A percentile compares a stretch with the other conserved stretches of the same genome.
Evolutionary conservation across 2,888 invertebrate species (phyloP).

Genomic region (Cactoblastis cactorum): DNA sequence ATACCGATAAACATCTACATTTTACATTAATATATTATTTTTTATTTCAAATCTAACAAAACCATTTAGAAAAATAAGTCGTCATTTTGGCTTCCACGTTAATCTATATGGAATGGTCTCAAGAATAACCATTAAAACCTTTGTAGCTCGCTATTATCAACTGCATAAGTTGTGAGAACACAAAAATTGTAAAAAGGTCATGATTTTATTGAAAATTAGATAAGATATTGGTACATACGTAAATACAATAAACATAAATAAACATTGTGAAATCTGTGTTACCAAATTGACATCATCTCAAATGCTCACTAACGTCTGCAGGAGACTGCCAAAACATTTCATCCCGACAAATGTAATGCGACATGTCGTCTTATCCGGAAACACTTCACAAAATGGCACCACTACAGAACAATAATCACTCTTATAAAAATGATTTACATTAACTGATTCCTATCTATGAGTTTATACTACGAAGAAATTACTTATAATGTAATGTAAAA

Average conservation of each 20-base stretch:
- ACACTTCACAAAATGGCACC: conserved; percentile 66
- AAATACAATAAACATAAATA: conserved; percentile 19
- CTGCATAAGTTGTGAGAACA: conserved; percentile 36
- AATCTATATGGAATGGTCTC: conserved; percentile 74
- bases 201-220: conserved; percentile 6
- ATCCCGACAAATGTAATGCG: conserved; percentile 5
- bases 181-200: conserved; percentile 7
- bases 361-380: conserved; percentile 28
- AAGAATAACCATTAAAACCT: conserved; percentile 62
- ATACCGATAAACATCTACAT: conserved; percentile 73
- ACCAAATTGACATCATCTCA: conserved; percentile 11
- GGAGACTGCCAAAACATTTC: not conserved
- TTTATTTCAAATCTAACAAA: conserved; percentile 76
- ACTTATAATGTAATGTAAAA: conserved; percentile 57
- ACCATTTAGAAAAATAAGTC: conserved; percentile 77
- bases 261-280: conserved; percentile 17
- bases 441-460: conserved; percentile 58
- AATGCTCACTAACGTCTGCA: not conserved
- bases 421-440: conserved; percentile 47
- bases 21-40: conserved; percentile 61
- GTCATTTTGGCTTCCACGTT: conserved; percentile 76
- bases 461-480: conserved; percentile 53
- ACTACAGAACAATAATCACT: conserved; percentile 55
- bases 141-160: conserved; percentile 42
- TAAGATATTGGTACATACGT: conserved; percentile 16